Percentiles rank a stretch among this genome's conserved stretches.
phyloP scores from a whole-genome alignment of 2,113 vertebrate genomes.

The Microtus montanus region DNA sequence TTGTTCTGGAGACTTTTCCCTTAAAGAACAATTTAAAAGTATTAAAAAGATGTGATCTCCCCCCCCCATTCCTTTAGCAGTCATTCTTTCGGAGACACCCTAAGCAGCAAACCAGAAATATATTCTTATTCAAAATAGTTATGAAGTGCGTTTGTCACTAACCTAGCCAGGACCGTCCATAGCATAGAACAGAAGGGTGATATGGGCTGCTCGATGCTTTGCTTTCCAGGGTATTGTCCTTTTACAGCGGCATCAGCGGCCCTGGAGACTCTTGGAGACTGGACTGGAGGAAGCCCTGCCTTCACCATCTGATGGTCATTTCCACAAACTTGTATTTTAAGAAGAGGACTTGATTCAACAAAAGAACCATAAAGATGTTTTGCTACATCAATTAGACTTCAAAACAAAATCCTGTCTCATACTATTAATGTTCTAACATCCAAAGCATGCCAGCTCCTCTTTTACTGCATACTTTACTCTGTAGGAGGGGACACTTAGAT shows the following conservation, averaged over 20 bases:
- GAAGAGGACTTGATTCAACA: slow-evolving; percentile 23
- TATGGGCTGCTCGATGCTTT: background rate
- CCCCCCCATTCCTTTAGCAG: background rate
- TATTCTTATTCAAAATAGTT: slow-evolving; percentile 23
- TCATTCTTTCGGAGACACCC: background rate
- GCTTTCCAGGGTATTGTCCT: background rate
- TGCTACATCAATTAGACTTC: background rate
- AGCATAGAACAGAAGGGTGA: background rate
- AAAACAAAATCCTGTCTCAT: slow-evolving; percentile 18
- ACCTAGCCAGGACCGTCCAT: background rate
- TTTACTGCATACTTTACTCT: slow-evolving; percentile 16
- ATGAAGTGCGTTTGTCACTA: background rate
- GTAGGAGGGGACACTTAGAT: slow-evolving; percentile 3
- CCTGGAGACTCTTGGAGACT: background rate
- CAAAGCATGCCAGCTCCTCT: background rate
- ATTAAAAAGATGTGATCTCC: background rate
- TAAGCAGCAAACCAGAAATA: slow-evolving; percentile 26
- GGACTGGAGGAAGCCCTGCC: background rate
- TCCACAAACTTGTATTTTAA: background rate
- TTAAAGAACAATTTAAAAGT: background rate
- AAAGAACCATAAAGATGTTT: background rate
- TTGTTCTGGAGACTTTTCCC: background rate
- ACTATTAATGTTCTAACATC: slow-evolving; percentile 17
- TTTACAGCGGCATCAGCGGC: background rate
- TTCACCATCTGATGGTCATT: background rate